Percentiles rank a stretch among this genome's conserved stretches.
Evolutionary conservation across 1,140 invertebrate genomes (phyloP).

Genomic region (Neelides sp.): DNA sequence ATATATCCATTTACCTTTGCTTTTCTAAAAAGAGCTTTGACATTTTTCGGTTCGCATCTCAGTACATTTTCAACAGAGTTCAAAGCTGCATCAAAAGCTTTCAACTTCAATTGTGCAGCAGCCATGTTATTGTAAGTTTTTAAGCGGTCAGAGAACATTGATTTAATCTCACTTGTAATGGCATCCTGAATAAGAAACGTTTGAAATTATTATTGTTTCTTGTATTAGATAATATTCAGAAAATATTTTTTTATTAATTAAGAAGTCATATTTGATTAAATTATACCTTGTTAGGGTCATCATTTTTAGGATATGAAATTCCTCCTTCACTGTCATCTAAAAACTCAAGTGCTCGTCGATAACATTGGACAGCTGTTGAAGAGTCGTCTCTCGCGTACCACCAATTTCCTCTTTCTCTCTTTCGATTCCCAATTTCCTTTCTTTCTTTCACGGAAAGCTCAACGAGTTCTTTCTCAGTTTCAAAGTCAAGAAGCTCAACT

Average conservation of each 20-base stretch:
- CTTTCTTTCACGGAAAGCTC: constrained; percentile 44
- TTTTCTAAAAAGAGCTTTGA: constrained; percentile 79
- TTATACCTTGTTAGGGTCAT: constrained; percentile 8
- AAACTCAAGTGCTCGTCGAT: constrained; percentile 66
- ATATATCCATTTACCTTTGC: constrained; percentile 45
- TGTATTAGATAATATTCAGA: no score
- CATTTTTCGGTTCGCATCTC: constrained; percentile 66
- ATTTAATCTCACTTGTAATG: constrained; percentile 32
- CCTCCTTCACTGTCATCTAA: constrained; percentile 55
- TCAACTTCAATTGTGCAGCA: constrained; percentile 71
- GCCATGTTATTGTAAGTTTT: constrained; percentile 82
- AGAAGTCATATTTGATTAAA: neutral
- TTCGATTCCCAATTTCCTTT: constrained; percentile 55
- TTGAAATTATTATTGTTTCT: neutral
- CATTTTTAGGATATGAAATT: constrained; percentile 32
- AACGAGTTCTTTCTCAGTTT: constrained; percentile 51
- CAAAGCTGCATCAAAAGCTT: constrained; percentile 65
- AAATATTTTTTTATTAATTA: no score
- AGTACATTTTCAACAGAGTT: constrained; percentile 67
- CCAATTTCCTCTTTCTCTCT: constrained; percentile 73
- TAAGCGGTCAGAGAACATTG: constrained; percentile 58
- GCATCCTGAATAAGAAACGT: neutral
- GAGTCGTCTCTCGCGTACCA: constrained; percentile 69
- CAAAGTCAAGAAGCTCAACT: constrained; percentile 53
- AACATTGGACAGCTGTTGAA: constrained; percentile 65